These are phyloP conservation scores for Euura saliciscinereae DNA, from an alignment of 1,140 invertebrate genomes.

Conservation along the genomic window DNA sequence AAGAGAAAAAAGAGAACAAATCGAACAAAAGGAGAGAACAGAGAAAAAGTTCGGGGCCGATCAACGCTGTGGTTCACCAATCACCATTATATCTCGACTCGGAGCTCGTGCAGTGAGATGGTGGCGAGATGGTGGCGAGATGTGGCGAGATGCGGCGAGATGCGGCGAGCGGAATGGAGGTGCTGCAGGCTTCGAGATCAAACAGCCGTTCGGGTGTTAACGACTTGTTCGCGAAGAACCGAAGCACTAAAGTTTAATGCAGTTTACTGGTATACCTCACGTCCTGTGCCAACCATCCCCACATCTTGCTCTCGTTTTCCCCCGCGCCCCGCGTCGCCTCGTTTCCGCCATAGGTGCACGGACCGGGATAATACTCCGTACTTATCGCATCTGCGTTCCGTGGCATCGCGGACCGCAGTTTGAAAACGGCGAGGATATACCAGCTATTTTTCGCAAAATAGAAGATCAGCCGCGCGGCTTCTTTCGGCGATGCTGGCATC, in stretches of 20 bases:
- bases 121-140: conserved; percentile 8
- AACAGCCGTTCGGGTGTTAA: conserved; percentile 41
- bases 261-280: conserved; percentile 3
- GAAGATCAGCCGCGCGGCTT: too few relatives aligned
- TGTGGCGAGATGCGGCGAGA: background rate
- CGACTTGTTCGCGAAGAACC: conserved; percentile 16
- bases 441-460: too few relatives aligned
- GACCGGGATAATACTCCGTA: background rate
- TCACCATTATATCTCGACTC: background rate
- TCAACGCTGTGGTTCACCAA: too few relatives aligned
- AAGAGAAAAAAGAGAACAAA: background rate
- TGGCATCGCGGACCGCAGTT: background rate
- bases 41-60: too few relatives aligned
- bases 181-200: conserved; percentile 34
- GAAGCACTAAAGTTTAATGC: conserved; percentile 15
- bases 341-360: background rate
- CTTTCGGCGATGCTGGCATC: too few relatives aligned
- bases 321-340: background rate
- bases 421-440: too few relatives aligned
- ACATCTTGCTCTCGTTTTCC: background rate
- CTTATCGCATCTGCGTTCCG: background rate
- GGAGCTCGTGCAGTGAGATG: conserved; percentile 18
- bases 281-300: background rate
- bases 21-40: background rate
- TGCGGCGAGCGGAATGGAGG: conserved; percentile 22